Evolutionary conservation across 2,888 invertebrate genomes (phyloP).

Genomic region (Noctua janthe): DNA sequence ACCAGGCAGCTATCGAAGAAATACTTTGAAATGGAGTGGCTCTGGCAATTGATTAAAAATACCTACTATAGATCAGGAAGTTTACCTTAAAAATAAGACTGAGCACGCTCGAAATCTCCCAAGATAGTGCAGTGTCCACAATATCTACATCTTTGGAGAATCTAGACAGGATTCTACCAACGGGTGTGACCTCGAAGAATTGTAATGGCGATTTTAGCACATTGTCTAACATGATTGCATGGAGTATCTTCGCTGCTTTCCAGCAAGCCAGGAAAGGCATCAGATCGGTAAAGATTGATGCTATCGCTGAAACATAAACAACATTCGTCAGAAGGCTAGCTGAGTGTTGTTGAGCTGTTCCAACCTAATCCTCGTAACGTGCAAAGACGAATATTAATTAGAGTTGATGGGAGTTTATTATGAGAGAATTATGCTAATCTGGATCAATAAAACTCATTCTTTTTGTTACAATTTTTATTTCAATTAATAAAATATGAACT

Average conservation of each 20-base stretch:
- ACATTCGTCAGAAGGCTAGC: conserved; percentile 3
- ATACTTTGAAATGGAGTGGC: not conserved
- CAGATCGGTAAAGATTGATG: conserved; percentile 92
- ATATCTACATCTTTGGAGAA: conserved; percentile 94
- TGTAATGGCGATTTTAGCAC: conserved; percentile 93
- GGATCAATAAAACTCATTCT: too few relatives aligned
- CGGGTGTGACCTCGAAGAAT: conserved; percentile 95
- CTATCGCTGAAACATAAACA: conserved; percentile 91
- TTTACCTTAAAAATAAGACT: conserved; percentile 94
- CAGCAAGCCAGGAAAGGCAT: conserved; percentile 92
- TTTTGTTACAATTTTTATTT: too few relatives aligned
- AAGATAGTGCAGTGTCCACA: conserved; percentile 92
- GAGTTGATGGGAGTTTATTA: not conserved
- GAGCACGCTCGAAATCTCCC: conserved; percentile 91
- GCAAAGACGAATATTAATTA: not conserved
- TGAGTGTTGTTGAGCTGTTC: not conserved
- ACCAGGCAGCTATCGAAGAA: not conserved
- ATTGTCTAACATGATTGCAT: conserved; percentile 90
- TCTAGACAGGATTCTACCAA: conserved; percentile 93
- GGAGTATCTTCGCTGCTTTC: conserved; percentile 92
- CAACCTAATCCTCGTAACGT: not conserved
- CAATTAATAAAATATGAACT: not conserved
- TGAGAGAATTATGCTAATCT: too few relatives aligned
- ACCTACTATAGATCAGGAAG: not conserved
- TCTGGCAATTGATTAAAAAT: not conserved